Evolutionary conservation across 2,888 invertebrate genomes (phyloP), one percentile per base, ranked within the genome.

Genomic region (Nemotelus pantherinus): DNA sequence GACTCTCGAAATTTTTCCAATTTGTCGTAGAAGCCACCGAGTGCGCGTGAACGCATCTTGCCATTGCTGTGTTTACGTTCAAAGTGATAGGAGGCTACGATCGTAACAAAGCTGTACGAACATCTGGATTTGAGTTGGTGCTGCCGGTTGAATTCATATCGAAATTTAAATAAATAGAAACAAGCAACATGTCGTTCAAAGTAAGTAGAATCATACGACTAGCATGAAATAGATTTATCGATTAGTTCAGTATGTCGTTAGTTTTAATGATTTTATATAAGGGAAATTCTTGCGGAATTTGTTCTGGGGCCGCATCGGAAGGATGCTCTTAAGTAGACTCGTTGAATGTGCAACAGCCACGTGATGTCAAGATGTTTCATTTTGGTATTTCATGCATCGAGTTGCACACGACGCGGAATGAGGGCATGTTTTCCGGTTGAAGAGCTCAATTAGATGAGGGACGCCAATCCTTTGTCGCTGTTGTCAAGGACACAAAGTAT

Each of bases 151-250:
- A n/a, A 10, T 57, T 57, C 9, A 57, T 10, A n/a, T 57, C 57
- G 10, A 10, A 25, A n/a, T 57, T 5, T 25, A 57, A 3, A 10
- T n/a, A 57, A 10, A 57, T 4, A 10, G 3, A 10, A 57, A 5
- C 5, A 57, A 57, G 2, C 57, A 64, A 64, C 43, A 64, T 64
- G 64, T 64, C 64, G 44, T 64, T 64, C 64, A 64, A 64, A 44
- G 64, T 64, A 64, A 64, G 64, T 64, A 43, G 6, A 53, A 10
- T 2, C 25, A 25, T 25, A 25, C 25, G 25, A 25, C 25, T 57
- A 25, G n/a, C 57, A 10, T 10, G n/a, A 4, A 4, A 10, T 50
- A 5, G 7, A 7, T 50, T 50, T 50, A 10, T 50, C 10, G 50
- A 50, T 50, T 50, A 50, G 3, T 25, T 25, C 25, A 25, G 25